phyloP scores from a whole-genome alignment of 2,888 invertebrate genomes.

The Pandemis corylana region DNA sequence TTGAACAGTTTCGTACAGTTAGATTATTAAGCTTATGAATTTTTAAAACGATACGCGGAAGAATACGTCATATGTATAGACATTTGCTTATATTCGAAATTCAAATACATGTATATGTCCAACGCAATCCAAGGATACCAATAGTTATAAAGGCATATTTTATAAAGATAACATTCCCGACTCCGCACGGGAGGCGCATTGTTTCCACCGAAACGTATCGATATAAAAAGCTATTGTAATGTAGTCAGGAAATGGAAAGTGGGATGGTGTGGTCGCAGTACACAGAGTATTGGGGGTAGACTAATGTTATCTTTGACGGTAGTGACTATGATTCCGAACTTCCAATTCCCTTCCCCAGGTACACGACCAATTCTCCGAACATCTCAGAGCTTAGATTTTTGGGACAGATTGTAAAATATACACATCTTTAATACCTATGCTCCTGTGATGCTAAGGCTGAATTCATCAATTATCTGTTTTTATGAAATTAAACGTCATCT shows the following conservation, averaged over 20 bases:
- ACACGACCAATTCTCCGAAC: too few relatives aligned
- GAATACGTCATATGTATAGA: neutral
- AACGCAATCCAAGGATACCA: constrained; percentile 22
- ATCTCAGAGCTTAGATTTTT: too few relatives aligned
- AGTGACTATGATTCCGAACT: too few relatives aligned
- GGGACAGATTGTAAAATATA: too few relatives aligned
- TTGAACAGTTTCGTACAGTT: too few relatives aligned
- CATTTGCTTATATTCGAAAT: neutral
- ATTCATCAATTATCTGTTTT: too few relatives aligned
- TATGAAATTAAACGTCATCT: too few relatives aligned
- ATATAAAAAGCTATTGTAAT: constrained; percentile 69
- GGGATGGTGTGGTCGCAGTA: constrained; percentile 51
- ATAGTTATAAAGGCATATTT: constrained; percentile 38
- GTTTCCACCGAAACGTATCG: constrained; percentile 54
- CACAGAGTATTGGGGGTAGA: neutral
- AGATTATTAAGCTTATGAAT: neutral
- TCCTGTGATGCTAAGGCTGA: too few relatives aligned
- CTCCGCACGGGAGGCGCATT: constrained; percentile 50
- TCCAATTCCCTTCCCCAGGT: too few relatives aligned
- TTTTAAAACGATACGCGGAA: neutral
- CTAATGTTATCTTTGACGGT: neutral
- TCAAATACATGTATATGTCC: constrained; percentile 5
- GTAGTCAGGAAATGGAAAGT: constrained; percentile 77
- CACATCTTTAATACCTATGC: too few relatives aligned
- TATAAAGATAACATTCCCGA: constrained; percentile 40